Conservation (phyloP, 2,888 invertebrate species). For the Drosophila yooni region DNA sequence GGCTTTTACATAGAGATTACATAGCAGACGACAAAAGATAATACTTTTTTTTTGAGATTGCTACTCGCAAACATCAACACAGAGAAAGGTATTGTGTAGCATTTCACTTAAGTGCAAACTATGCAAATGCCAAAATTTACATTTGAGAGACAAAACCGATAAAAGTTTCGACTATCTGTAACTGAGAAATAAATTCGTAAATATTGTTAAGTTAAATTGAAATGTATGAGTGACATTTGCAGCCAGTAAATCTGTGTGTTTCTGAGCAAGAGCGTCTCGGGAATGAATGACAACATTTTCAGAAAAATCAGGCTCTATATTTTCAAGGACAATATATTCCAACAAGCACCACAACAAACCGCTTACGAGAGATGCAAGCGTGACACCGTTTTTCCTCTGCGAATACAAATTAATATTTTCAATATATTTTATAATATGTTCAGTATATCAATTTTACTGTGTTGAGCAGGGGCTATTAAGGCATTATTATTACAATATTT, state of each 20-base stretch:
- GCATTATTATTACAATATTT: not conserved
- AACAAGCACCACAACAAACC: slow-evolving; percentile 25
- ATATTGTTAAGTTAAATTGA: slow-evolving; percentile 64
- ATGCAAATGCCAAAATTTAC: slow-evolving; percentile 62
- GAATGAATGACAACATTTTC: slow-evolving; percentile 51
- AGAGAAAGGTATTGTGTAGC: slow-evolving; percentile 25
- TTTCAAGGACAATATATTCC: slow-evolving; percentile 21
- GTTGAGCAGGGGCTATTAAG: not conserved
- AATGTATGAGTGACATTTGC: slow-evolving; percentile 54
- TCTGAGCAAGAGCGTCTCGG: slow-evolving; percentile 9
- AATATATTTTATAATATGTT: not conserved
- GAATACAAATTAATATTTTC: not conserved
- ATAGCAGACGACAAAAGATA: slow-evolving; percentile 25
- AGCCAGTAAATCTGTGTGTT: not conserved
- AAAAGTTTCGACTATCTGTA: slow-evolving; percentile 2
- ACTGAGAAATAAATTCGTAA: slow-evolving; percentile 28
- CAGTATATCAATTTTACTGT: not conserved
- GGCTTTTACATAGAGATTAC: not conserved
- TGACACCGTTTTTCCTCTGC: not conserved
- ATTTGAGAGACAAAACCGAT: not conserved
- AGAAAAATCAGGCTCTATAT: slow-evolving; percentile 48
- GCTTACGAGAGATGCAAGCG: not conserved
- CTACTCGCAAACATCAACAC: not conserved
- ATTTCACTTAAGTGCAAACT: slow-evolving; percentile 63
- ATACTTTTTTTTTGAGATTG: slow-evolving; percentile 14